phyloP scores from a whole-genome alignment of 2,797 vertebrate species.

The Phrynocephalus guinanensis region DNA sequence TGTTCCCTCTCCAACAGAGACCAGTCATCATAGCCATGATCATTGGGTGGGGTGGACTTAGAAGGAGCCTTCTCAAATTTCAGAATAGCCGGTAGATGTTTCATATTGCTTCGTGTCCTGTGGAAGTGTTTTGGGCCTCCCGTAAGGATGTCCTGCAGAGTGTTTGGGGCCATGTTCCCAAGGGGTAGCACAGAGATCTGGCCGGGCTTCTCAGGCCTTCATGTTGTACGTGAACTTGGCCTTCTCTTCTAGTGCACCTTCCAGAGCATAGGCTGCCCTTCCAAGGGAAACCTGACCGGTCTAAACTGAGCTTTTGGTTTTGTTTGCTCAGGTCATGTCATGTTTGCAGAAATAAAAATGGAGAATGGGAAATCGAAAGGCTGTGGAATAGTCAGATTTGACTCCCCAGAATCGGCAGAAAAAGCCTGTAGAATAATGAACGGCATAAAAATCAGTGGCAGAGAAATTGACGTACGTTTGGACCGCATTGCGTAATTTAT shows the following conservation, averaged over 20 bases:
- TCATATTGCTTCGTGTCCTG: not conserved
- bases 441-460: conserved; percentile 96
- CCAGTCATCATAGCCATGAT: not conserved
- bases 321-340: conserved; percentile 90
- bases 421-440: conserved; percentile 98
- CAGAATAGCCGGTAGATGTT: not conserved
- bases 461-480: conserved; percentile 97
- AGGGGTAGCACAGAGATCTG: too few relatives aligned
- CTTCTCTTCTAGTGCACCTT: too few relatives aligned
- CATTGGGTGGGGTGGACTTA: not conserved
- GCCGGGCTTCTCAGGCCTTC: not conserved
- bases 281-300: not conserved
- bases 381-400: conserved; percentile 96
- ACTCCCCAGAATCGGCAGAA: conserved; percentile 94
- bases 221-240: not conserved
- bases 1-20: not conserved
- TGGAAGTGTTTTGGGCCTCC: not conserved
- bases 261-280: not conserved
- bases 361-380: conserved; percentile 98
- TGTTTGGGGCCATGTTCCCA: not conserved
- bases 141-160: not conserved
- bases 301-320: conserved; percentile 68
- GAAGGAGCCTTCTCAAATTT: not conserved
- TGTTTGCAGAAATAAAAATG: conserved; percentile 99
- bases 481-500: conserved; percentile 92